Evolutionary conservation across 2,113 vertebrate species (phyloP).

Genomic region (Anas platyrhynchos): DNA sequence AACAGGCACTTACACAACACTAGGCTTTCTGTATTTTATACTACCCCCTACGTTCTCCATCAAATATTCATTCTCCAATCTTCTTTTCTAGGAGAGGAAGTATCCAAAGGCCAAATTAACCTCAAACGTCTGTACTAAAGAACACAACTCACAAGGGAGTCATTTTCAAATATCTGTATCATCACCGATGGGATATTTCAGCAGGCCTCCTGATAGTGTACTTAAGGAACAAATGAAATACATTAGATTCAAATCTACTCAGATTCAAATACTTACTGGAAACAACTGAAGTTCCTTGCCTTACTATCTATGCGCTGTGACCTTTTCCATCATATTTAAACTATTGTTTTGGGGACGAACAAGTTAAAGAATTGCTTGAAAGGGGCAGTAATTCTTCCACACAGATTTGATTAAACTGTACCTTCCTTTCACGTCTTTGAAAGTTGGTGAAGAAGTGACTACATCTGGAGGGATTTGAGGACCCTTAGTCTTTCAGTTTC

Average conservation of each 20-base stretch:
- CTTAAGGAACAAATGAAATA: neutral
- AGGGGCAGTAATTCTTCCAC: neutral
- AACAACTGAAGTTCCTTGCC: neutral
- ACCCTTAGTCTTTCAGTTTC: neutral
- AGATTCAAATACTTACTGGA: neutral
- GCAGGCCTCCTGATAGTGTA: neutral
- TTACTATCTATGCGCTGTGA: neutral
- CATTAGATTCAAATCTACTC: neutral
- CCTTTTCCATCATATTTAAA: neutral
- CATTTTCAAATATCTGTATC: neutral
- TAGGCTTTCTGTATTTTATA: neutral
- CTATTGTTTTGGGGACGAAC: neutral
- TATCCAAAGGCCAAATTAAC: neutral
- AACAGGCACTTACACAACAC: neutral
- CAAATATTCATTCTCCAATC: neutral
- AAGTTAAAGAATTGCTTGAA: neutral
- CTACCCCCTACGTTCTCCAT: neutral
- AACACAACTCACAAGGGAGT: neutral
- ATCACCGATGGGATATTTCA: neutral
- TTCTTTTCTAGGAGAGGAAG: neutral
- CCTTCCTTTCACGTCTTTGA: neutral
- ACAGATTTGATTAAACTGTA: fast-evolving
- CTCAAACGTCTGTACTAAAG: neutral
- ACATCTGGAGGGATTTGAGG: neutral
- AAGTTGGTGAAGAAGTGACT: neutral